Percentiles rank a stretch among this genome's conserved stretches.
These are phyloP conservation scores for Diarsia dahlii DNA, from an alignment of 2,888 invertebrate species.

Conservation along the genomic window DNA sequence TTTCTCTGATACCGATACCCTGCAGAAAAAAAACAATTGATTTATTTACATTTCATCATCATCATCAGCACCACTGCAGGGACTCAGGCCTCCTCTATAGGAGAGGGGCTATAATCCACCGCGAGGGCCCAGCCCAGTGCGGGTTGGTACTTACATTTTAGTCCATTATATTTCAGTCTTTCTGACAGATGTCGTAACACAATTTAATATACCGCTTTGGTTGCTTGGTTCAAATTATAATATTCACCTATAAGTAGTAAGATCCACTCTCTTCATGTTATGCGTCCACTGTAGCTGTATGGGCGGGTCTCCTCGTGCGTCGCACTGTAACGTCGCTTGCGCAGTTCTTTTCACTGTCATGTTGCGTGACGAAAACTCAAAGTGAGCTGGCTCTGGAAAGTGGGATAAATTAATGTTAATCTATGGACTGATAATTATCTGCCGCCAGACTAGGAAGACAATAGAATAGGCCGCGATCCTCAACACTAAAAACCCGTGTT, in stretches of 20 bases:
- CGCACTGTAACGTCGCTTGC: slow-evolving; percentile 93
- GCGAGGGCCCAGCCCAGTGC: too few relatives aligned
- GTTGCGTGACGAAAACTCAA: slow-evolving; percentile 94
- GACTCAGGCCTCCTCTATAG: too few relatives aligned
- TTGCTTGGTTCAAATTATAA: background rate
- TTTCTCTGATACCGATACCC: slow-evolving; percentile 93
- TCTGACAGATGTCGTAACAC: background rate
- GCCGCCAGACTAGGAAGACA: background rate
- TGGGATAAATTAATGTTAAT: background rate
- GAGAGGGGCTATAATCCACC: too few relatives aligned
- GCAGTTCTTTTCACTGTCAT: slow-evolving; percentile 94
- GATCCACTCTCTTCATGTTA: slow-evolving; percentile 93
- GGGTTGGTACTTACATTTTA: too few relatives aligned
- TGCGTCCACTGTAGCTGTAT: slow-evolving; percentile 95
- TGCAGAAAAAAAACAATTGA: too few relatives aligned
- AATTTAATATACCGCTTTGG: too few relatives aligned
- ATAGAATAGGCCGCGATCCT: background rate
- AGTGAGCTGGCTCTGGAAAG: slow-evolving; percentile 93
- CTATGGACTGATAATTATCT: background rate
- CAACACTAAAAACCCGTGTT: background rate
- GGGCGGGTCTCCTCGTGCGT: slow-evolving; percentile 95
- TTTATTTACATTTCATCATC: too few relatives aligned
- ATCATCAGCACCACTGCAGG: too few relatives aligned
- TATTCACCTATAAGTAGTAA: slow-evolving; percentile 91
- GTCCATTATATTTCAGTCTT: background rate